Conservation (phyloP, 1,140 invertebrate species). For the Prorops nasuta region DNA sequence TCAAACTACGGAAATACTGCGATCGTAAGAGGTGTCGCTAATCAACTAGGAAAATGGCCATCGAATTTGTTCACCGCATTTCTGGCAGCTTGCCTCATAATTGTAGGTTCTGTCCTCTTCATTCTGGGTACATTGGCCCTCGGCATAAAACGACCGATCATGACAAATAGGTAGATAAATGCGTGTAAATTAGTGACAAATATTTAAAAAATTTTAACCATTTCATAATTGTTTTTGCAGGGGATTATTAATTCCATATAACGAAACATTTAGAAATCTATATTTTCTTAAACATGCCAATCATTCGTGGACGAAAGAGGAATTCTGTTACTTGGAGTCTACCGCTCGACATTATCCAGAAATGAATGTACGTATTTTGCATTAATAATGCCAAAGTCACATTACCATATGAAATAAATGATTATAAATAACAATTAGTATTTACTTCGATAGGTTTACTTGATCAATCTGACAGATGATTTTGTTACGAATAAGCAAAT, state of each 20-base stretch:
- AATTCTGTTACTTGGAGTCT: conserved; percentile 39
- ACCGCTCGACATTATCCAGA: conserved; percentile 31
- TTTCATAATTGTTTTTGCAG: no score
- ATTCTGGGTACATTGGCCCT: conserved; percentile 5
- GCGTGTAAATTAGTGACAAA: no score
- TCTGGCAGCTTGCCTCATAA: conserved; percentile 21
- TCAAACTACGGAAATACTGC: conserved; percentile 5
- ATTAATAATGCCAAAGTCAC: no score
- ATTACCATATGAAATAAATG: no score
- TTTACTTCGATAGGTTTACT: conserved; percentile 27
- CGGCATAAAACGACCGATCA: no score
- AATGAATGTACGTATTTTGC: conserved; percentile 27
- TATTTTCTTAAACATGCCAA: conserved; percentile 39
- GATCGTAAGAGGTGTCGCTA: conserved; percentile 26
- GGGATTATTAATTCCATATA: no score
- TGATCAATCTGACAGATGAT: conserved; percentile 40
- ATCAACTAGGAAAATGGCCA: conserved; percentile 34
- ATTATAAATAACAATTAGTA: no score
- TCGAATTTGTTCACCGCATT: conserved; percentile 28
- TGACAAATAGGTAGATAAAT: no score
- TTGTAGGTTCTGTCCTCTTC: conserved; percentile 12
- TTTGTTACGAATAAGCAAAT: no score
- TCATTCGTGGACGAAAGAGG: conserved; percentile 30
- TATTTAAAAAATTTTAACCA: no score
- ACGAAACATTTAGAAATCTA: no score